Evolutionary conservation across 2,113 vertebrate genomes (phyloP), one percentile per base, ranked within the genome.

Genomic region (Nyctereutes procyonoides): DNA sequence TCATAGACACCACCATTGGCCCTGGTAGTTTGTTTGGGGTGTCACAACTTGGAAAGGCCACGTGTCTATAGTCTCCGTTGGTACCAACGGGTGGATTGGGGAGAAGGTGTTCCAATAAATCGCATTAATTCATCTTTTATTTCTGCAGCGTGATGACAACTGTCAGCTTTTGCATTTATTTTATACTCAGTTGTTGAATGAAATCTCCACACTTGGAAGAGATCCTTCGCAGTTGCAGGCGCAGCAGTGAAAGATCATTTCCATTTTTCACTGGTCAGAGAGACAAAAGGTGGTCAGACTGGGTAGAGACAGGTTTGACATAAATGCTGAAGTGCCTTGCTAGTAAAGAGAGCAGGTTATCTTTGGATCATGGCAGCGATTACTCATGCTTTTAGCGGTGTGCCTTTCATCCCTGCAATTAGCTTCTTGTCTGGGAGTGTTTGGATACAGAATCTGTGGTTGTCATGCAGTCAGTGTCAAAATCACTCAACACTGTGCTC

Each of bases 401-500:
- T 20, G 32, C 89, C 86, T 97, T 96, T 97, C 95, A 86, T 96
- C 88, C 5, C 71, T 62, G 88, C 92, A 94, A 85, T 97, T 97
- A 94, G 71, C 97, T 96, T 96, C 96, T 87, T 93, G 94, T 95
- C 84, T 92, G 92, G 2, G 2, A 91, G 65, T 96, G 97, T 97
- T 97, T 97, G 96, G 95, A 88, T 82, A 92, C 94, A 94, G 97
- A 85, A 71, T 86, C 87, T 92, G 56, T 22, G 53, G 90, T 94
- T 96, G 96, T 96, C 90, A 77, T 19, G 88, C 84, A 90, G 92
- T 51, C 69, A 28, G 81, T 95, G 93, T 97, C 97, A 90, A 38
- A 96, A 92, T 60, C 77, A 38, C 97, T 98, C 94, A 98, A 93
- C 96, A 97, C 93, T 51, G 89, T 58, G 74, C 97, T 98, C 98